phyloP scores from a whole-genome alignment of 1,140 invertebrate species.

The Oedothorax gibbosus region DNA sequence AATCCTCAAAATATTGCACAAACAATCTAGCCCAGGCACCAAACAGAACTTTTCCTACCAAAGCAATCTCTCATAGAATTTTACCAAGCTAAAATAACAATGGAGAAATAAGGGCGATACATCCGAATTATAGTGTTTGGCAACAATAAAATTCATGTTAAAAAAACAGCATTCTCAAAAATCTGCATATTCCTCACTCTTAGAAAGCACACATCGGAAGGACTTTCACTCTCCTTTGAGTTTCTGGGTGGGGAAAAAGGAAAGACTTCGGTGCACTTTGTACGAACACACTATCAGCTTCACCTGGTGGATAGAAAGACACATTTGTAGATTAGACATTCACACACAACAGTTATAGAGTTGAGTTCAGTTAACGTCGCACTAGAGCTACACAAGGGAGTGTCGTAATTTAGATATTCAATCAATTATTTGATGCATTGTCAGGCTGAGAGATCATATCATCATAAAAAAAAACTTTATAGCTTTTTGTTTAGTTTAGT shows the following conservation, averaged over 20 bases:
- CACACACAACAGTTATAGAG: no score
- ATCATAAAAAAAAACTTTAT: not conserved
- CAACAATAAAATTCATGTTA: conserved; percentile 30
- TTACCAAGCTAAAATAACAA: conserved; percentile 13
- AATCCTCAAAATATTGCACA: no score
- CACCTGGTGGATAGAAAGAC: conserved; percentile 2
- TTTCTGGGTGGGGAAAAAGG: conserved; percentile 46
- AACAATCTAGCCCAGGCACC: no score
- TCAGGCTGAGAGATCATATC: not conserved
- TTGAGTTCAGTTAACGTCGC: no score
- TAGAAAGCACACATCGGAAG: conserved; percentile 11
- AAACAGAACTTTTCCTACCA: no score
- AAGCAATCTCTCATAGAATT: not conserved
- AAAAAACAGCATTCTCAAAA: conserved; percentile 1
- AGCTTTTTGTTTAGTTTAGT: not conserved
- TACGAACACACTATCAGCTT: conserved; percentile 56
- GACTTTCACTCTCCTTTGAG: conserved; percentile 18
- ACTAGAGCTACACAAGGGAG: no score
- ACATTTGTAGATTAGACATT: no score
- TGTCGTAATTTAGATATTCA: no score
- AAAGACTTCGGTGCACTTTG: conserved; percentile 25
- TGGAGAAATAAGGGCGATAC: not conserved
- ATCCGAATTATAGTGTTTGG: conserved; percentile 19
- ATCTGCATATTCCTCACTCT: not conserved
- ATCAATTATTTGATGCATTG: no score